A percentile compares a stretch with the other conserved stretches of the same genome.
Conservation (phyloP, 1,140 invertebrate genomes). For the Bombus confusus region DNA sequence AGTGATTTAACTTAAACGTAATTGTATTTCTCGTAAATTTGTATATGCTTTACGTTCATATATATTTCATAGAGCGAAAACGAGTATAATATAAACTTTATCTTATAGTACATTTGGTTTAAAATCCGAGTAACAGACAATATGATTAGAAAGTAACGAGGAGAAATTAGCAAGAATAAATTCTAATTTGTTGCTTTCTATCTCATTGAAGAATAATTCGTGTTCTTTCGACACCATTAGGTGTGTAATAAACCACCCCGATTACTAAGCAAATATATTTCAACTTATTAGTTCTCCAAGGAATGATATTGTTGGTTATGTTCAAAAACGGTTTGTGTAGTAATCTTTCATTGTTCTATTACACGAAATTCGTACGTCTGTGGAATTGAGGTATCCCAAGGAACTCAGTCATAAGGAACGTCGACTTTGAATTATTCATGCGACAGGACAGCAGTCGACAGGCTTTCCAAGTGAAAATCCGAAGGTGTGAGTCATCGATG, state of each 20-base stretch:
- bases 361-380: neutral
- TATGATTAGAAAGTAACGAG: constrained; percentile 42
- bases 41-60: neutral
- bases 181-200: constrained; percentile 42
- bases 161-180: constrained; percentile 44
- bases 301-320: neutral
- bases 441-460: neutral
- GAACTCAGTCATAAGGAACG: constrained; percentile 22
- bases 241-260: neutral
- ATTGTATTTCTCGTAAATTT: neutral
- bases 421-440: constrained; percentile 44
- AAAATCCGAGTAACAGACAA: neutral
- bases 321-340: neutral
- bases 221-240: constrained; percentile 19
- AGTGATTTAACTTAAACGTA: neutral
- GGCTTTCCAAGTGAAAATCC: constrained; percentile 51
- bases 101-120: neutral
- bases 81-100: neutral
- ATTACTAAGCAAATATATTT: neutral
- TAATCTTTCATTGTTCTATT: too few relatives aligned
- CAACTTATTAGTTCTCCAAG: neutral
- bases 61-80: neutral
- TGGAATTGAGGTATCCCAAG: neutral
- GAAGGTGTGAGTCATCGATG: constrained; percentile 43
- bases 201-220: constrained; percentile 44